Conservation (phyloP, 2,113 vertebrate species). For the Clarias macrocephalus region DNA sequence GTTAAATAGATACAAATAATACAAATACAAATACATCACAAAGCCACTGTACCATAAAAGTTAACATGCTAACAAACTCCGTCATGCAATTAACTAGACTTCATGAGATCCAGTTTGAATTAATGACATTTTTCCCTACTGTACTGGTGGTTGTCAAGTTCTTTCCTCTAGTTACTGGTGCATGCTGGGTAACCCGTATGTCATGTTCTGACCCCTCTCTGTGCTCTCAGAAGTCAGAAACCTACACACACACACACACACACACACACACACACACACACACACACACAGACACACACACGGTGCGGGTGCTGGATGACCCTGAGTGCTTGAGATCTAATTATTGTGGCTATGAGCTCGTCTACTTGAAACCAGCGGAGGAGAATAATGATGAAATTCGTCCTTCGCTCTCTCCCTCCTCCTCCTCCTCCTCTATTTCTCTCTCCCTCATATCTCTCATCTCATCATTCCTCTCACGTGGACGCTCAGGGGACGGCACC, state of each 20-base stretch:
- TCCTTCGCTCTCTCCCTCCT: neutral
- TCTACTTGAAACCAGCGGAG: conserved; percentile 11
- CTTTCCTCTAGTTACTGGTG: neutral
- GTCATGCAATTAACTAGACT: neutral
- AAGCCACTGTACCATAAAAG: neutral
- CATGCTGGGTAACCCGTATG: conserved; percentile 48
- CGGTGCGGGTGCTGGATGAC: conserved; percentile 2
- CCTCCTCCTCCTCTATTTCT: neutral
- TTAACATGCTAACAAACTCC: neutral
- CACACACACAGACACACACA: conserved; percentile 13
- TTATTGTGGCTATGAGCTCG: conserved; percentile 39
- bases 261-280: conserved; percentile 28
- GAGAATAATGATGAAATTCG: neutral
- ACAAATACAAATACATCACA: neutral
- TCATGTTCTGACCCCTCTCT: conserved; percentile 27
- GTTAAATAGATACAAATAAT: too few species aligned
- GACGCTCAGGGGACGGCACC: neutral
- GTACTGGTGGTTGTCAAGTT: neutral
- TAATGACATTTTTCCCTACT: neutral
- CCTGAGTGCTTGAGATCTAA: conserved; percentile 43
- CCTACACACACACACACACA: neutral
- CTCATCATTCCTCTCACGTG: conserved; percentile 30
- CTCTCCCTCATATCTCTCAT: neutral
- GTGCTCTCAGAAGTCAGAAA: conserved; percentile 21
- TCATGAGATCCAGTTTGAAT: neutral